A percentile compares a stretch with the other conserved stretches of the same genome.
These are phyloP conservation scores for Globodera rostochiensis DNA, from an alignment of 1,140 invertebrate genomes.

Conservation along the genomic window DNA sequence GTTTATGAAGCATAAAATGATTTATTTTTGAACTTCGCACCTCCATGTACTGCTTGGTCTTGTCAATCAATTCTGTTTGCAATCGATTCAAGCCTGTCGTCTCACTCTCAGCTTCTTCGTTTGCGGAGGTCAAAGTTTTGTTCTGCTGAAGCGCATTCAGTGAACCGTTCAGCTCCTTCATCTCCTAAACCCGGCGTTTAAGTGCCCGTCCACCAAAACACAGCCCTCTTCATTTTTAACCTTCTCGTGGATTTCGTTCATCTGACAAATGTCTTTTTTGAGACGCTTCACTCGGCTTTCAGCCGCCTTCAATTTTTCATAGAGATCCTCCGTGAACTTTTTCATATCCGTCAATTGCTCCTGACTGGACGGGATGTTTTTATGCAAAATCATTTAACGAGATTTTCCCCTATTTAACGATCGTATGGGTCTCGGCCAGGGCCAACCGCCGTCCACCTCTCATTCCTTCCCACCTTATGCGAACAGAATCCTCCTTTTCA, in stretches of 20 bases:
- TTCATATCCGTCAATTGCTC: conserved; percentile 29
- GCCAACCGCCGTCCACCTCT: too few relatives aligned
- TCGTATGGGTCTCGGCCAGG: neutral
- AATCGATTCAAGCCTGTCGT: conserved; percentile 5
- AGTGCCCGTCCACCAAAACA: neutral
- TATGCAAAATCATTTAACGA: neutral
- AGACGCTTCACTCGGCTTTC: conserved; percentile 22
- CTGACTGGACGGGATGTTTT: conserved; percentile 13
- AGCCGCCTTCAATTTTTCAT: conserved; percentile 33
- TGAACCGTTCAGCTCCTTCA: conserved; percentile 26
- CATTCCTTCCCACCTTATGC: neutral
- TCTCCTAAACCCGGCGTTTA: conserved; percentile 25
- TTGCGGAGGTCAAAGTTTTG: neutral
- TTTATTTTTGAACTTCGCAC: neutral
- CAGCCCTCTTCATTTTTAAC: conserved; percentile 17
- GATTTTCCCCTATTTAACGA: neutral
- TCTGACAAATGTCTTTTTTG: conserved; percentile 31
- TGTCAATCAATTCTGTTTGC: conserved; percentile 14
- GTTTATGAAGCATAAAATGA: neutral
- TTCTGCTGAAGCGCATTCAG: conserved; percentile 6
- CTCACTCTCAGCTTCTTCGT: neutral
- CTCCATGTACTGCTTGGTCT: conserved; percentile 19
- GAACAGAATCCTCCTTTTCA: conserved; percentile 38
- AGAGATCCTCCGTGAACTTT: conserved; percentile 33
- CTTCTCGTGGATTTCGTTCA: conserved; percentile 25